These are phyloP conservation scores for Ictidomys tridecemlineatus DNA, from an alignment of 2,113 vertebrate species.

Conservation along the genomic window DNA sequence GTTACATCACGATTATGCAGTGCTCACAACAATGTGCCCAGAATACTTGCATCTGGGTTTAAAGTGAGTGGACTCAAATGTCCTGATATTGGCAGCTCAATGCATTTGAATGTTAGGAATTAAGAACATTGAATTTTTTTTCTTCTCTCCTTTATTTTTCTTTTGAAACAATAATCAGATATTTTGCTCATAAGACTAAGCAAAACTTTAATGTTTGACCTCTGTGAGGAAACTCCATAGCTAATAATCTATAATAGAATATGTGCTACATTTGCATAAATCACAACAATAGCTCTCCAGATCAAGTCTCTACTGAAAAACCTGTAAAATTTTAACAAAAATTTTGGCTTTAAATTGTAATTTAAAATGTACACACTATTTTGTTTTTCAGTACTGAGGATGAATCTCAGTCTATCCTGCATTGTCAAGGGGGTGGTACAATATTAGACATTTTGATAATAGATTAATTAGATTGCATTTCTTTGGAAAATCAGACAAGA, in stretches of 20 bases:
- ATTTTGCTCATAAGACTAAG: background rate
- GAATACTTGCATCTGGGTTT: constrained; percentile 29
- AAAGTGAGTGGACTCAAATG: background rate
- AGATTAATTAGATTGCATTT: constrained; percentile 47
- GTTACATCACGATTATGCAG: background rate
- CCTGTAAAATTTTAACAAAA: constrained; percentile 12
- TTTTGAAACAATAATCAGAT: background rate
- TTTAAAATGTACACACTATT: background rate
- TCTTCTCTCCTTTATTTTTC: background rate
- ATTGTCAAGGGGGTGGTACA: constrained; percentile 15
- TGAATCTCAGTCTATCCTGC: background rate
- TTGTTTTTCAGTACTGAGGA: background rate
- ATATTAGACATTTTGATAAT: background rate
- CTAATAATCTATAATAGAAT: constrained; percentile 55
- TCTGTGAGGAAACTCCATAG: background rate
- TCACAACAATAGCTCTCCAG: constrained; percentile 19
- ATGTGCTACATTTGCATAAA: background rate
- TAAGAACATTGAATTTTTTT: background rate
- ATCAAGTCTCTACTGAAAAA: background rate
- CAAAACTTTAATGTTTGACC: background rate
- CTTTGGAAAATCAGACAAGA: constrained; percentile 51
- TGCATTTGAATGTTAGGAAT: background rate
- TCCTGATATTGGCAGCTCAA: background rate
- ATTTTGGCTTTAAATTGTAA: constrained; percentile 42
- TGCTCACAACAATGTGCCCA: constrained; percentile 31